phyloP scores from a whole-genome alignment of 2,113 vertebrate genomes.

The Falco punctatus region DNA sequence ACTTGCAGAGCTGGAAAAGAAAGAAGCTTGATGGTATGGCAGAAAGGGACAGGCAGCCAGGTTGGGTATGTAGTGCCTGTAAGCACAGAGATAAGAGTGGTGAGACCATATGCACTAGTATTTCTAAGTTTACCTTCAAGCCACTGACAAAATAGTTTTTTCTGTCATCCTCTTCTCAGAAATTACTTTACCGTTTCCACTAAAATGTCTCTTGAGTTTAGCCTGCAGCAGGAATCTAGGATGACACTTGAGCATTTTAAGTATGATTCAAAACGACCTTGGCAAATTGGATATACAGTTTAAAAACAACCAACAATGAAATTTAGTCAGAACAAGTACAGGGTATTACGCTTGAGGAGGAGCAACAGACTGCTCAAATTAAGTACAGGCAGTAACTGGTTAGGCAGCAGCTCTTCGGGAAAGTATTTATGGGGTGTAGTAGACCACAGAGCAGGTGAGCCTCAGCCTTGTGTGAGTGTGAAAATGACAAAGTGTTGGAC shows the following conservation, averaged over 20 bases:
- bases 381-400: not conserved
- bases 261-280: not conserved
- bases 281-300: not conserved
- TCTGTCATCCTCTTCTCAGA: not conserved
- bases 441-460: fast-evolving
- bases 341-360: not conserved
- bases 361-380: not conserved
- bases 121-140: not conserved
- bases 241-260: not conserved
- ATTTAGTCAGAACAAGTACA: not conserved
- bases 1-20: not conserved
- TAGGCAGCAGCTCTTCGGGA: not conserved
- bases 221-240: too few relatives aligned
- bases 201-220: not conserved
- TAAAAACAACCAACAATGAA: not conserved
- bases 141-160: not conserved
- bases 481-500: not conserved
- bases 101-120: not conserved
- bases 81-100: not conserved
- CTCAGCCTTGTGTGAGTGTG: not conserved
- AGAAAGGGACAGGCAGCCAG: not conserved
- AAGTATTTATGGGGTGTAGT: not conserved
- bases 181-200: not conserved
- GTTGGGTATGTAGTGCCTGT: not conserved
- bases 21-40: not conserved